phyloP scores from a whole-genome alignment of 1,140 invertebrate genomes.

The Mizuhopecten yessoensis region DNA sequence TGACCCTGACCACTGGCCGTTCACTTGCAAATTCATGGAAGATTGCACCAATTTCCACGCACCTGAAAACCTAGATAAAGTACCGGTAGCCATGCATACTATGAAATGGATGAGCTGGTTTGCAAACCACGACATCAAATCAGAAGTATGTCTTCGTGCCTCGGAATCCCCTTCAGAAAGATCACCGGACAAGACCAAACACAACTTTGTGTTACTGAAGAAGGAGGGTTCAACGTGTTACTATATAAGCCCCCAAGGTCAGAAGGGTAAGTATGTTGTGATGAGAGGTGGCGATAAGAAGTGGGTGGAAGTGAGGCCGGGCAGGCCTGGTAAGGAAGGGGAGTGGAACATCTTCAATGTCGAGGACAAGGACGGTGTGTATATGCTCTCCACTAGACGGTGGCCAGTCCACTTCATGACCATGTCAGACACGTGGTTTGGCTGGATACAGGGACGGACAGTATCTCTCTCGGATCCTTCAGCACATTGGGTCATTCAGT shows the following conservation, averaged over 20 bases:
- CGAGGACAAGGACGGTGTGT: neutral
- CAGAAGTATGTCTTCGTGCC: neutral
- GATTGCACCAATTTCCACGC: neutral
- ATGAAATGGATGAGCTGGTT: neutral
- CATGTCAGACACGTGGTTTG: neutral
- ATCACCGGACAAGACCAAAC: conserved; percentile 8
- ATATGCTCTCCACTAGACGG: neutral
- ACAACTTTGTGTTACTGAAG: neutral
- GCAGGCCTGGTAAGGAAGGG: neutral
- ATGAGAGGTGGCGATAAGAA: neutral
- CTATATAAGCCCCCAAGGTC: neutral
- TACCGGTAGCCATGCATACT: neutral
- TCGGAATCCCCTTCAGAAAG: neutral
- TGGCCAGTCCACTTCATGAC: neutral
- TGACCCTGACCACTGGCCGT: conserved; percentile 1
- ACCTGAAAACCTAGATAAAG: neutral
- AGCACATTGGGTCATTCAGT: neutral
- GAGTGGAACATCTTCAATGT: conserved; percentile 15
- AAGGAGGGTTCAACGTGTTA: neutral
- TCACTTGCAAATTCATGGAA: conserved; percentile 13
- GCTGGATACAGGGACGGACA: neutral
- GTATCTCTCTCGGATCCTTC: neutral
- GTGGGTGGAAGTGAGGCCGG: neutral
- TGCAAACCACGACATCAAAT: neutral
- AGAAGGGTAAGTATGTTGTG: neutral